Evolutionary conservation across 1,140 invertebrate genomes (phyloP).

Genomic region (Drosophila persimilis): DNA sequence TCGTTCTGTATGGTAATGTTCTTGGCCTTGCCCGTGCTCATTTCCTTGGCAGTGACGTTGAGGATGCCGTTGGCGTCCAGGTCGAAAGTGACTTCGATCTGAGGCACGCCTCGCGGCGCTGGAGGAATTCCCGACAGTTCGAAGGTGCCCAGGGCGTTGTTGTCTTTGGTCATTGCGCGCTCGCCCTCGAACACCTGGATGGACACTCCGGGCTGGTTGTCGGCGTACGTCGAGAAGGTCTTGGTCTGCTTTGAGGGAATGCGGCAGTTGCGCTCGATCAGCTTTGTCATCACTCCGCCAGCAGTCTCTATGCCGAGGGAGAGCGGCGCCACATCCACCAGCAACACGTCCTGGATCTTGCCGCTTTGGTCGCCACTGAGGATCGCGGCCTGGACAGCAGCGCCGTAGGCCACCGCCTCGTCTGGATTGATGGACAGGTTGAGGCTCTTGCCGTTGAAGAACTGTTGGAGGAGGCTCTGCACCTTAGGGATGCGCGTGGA

Average conservation of each 20-base stretch:
- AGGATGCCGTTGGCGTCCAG: slow-evolving; percentile 87
- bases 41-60: slow-evolving; percentile 86
- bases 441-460: slow-evolving; percentile 87
- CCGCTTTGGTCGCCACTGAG: slow-evolving; percentile 88
- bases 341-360: slow-evolving; percentile 88
- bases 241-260: slow-evolving; percentile 88
- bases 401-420: slow-evolving; percentile 90
- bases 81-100: slow-evolving; percentile 89
- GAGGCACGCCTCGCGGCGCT: slow-evolving; percentile 90
- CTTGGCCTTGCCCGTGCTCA: slow-evolving; percentile 85
- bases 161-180: slow-evolving; percentile 89
- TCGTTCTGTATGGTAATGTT: slow-evolving; percentile 94
- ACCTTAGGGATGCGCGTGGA: slow-evolving; percentile 88
- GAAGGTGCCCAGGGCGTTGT: slow-evolving; percentile 91
- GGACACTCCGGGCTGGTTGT: slow-evolving; percentile 89
- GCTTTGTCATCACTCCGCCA: slow-evolving; percentile 87
- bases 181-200: slow-evolving; percentile 89
- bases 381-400: slow-evolving; percentile 91
- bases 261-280: slow-evolving; percentile 86
- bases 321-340: slow-evolving; percentile 85
- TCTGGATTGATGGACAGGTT: slow-evolving; percentile 91
- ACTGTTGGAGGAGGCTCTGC: slow-evolving; percentile 86
- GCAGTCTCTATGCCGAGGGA: slow-evolving; percentile 86
- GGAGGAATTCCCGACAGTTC: slow-evolving; percentile 91
- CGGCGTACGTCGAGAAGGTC: slow-evolving; percentile 87